A percentile compares a stretch with the other conserved stretches of the same genome.
phyloP scores from a whole-genome alignment of 2,113 vertebrate species.

The Hypanus sabinus region DNA sequence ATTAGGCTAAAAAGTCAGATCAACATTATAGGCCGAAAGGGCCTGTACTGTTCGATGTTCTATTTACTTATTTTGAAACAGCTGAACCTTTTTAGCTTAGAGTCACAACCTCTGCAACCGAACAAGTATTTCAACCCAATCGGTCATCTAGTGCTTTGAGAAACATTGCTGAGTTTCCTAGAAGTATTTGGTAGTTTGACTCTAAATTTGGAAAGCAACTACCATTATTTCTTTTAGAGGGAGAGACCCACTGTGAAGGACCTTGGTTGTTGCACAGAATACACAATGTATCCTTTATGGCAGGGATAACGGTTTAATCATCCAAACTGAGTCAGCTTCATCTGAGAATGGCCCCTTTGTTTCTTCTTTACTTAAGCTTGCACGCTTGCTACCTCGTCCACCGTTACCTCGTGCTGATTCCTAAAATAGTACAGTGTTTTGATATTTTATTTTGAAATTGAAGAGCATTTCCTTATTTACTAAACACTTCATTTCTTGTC shows the following conservation, averaged over 20 bases:
- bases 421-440: not conserved
- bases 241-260: not conserved
- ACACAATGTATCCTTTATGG: not conserved
- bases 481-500: conserved; percentile 31
- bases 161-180: not conserved
- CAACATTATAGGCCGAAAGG: too few species aligned
- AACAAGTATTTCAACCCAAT: not conserved
- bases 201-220: not conserved
- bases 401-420: not conserved
- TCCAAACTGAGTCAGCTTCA: not conserved
- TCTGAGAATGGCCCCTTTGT: not conserved
- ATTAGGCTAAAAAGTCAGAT: too few species aligned
- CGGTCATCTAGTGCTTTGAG: not conserved
- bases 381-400: not conserved
- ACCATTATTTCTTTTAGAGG: not conserved
- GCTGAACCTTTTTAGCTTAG: not conserved
- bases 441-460: not conserved
- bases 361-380: not conserved
- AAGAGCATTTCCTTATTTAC: not conserved
- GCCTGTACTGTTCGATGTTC: too few species aligned
- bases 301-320: not conserved
- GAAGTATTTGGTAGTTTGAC: not conserved
- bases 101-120: not conserved
- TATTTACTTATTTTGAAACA: not conserved
- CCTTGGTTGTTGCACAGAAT: not conserved